Evolutionary conservation across 2,113 vertebrate species (phyloP).

Genomic region (Ariopsis seemanni): DNA sequence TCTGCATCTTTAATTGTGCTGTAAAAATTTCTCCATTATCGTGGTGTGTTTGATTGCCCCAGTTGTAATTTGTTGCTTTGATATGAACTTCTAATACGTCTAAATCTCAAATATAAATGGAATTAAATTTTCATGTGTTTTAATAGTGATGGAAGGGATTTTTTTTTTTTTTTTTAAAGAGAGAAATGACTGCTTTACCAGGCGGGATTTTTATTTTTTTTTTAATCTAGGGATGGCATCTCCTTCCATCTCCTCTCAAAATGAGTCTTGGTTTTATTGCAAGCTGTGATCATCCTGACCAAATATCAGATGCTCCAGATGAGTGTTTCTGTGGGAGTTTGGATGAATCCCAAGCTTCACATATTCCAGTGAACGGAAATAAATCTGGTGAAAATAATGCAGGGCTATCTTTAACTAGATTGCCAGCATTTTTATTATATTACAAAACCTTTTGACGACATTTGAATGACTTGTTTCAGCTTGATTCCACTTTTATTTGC

Average conservation of each 20-base stretch:
- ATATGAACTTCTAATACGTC: neutral
- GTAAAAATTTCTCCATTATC: neutral
- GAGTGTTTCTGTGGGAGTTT: slow-evolving; percentile 11
- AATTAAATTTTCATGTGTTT: neutral
- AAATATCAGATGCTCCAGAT: slow-evolving; percentile 18
- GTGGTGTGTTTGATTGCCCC: neutral
- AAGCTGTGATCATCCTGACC: slow-evolving; percentile 34
- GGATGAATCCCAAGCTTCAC: neutral
- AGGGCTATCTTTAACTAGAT: neutral
- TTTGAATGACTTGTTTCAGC: neutral
- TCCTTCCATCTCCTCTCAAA: neutral
- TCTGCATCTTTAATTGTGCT: neutral
- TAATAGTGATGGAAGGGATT: neutral
- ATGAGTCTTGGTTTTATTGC: slow-evolving; percentile 24
- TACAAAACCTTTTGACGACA: neutral
- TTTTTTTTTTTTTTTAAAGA: neutral
- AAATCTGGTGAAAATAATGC: slow-evolving; percentile 2
- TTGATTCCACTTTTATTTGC: neutral
- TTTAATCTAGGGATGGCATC: neutral
- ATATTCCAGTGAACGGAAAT: neutral
- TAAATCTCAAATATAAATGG: neutral
- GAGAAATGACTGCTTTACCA: neutral
- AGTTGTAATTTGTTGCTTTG: neutral
- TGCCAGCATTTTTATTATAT: slow-evolving; percentile 11
- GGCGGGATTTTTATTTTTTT: neutral